Percentiles rank a stretch among this genome's conserved stretches.
Evolutionary conservation across 1,140 invertebrate species (phyloP).

Genomic region (Cydia splendana): DNA sequence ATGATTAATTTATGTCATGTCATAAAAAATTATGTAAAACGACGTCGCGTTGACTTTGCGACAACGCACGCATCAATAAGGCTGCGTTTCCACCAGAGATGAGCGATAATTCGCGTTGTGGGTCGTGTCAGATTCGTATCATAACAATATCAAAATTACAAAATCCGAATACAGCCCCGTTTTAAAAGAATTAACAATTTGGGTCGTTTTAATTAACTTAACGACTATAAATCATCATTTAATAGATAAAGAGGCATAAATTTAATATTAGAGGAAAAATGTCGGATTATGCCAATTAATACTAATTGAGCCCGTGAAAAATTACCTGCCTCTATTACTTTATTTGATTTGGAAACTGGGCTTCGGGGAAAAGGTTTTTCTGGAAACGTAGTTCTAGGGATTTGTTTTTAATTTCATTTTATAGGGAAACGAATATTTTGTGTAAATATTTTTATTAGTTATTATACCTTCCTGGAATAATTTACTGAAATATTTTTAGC

Average conservation of each 20-base stretch:
- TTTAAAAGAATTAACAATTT: constrained; percentile 1
- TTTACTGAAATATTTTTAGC: no score
- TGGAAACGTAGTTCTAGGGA: background rate
- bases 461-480: background rate
- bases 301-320: constrained; percentile 8
- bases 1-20: no score
- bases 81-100: no score
- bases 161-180: background rate
- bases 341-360: background rate
- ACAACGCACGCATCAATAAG: no score
- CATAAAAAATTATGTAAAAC: no score
- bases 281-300: constrained; percentile 24
- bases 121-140: no score
- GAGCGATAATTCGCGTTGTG: no score
- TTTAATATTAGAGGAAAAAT: constrained; percentile 23
- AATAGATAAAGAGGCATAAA: constrained; percentile 15
- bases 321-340: constrained; percentile 15
- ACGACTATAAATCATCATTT: constrained; percentile 24
- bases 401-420: background rate
- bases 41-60: no score
- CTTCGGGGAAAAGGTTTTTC: background rate
- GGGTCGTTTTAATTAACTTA: constrained; percentile 17
- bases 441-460: no score
- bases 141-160: no score
- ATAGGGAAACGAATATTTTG: no score